Conservation (phyloP, 2,797 vertebrate genomes). For the Philypnodon macrostomus region DNA sequence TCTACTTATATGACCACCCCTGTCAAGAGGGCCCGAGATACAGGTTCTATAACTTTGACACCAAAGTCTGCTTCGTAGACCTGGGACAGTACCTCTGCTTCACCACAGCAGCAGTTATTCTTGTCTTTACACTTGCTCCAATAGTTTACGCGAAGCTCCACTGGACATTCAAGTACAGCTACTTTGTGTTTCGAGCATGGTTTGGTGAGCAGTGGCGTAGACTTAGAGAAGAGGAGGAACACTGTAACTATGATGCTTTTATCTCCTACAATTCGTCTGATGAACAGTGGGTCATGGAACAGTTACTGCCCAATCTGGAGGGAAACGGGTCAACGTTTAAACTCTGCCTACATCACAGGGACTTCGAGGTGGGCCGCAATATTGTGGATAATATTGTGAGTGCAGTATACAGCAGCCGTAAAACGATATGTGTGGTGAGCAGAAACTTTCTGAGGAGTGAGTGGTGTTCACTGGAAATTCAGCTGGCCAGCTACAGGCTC, state of each 20-base stretch:
- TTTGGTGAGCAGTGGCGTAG: slow-evolving; percentile 78
- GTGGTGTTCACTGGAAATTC: slow-evolving; percentile 89
- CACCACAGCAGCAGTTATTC: slow-evolving; percentile 60
- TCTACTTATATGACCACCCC: slow-evolving; percentile 68
- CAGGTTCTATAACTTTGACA: slow-evolving; percentile 79
- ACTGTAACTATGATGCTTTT: slow-evolving; percentile 83
- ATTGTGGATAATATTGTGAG: slow-evolving; percentile 85
- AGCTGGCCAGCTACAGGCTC: slow-evolving; percentile 85
- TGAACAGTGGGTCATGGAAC: slow-evolving; percentile 81
- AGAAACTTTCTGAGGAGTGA: slow-evolving; percentile 83
- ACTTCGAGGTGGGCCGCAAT: slow-evolving; percentile 78
- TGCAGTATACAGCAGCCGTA: slow-evolving; percentile 82
- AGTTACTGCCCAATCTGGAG: slow-evolving; percentile 78
- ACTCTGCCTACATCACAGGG: slow-evolving; percentile 78
- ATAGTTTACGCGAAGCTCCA: slow-evolving; percentile 78
- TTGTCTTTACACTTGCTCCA: slow-evolving; percentile 73
- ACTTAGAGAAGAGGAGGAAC: slow-evolving; percentile 73
- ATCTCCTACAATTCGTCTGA: slow-evolving; percentile 85
- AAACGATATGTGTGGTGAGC: slow-evolving; percentile 86
- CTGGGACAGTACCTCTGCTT: slow-evolving; percentile 73
- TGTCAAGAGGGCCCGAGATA: slow-evolving; percentile 58
- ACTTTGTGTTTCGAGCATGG: slow-evolving; percentile 82
- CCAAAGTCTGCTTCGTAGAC: slow-evolving; percentile 78
- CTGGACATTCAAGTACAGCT: slow-evolving; percentile 81
- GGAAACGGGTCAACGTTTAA: slow-evolving; percentile 62